A percentile compares a stretch with the other conserved stretches of the same genome.
Conservation (phyloP, 2,888 invertebrate species). For the Brachypalpus laphriformis region DNA sequence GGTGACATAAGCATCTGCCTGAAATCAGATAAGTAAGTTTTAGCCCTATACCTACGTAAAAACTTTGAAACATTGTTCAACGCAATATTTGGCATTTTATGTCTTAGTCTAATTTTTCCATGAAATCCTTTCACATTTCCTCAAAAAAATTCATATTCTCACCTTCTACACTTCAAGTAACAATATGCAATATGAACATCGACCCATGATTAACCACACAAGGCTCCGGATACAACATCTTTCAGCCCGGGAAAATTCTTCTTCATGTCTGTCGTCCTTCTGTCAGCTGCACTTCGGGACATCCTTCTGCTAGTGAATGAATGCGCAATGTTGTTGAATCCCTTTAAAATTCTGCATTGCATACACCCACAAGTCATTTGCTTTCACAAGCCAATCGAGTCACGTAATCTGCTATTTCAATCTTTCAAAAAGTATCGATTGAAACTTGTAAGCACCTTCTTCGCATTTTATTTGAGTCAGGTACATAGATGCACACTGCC, state of each 20-base stretch:
- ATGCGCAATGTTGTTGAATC: not conserved
- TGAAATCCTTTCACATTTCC: too few relatives aligned
- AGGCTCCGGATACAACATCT: not conserved
- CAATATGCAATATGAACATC: too few relatives aligned
- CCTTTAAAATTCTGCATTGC: not conserved
- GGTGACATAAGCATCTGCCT: too few relatives aligned
- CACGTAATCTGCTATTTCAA: slow-evolving; percentile 24
- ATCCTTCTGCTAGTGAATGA: not conserved
- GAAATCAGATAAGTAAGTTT: too few relatives aligned
- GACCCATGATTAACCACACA: not conserved
- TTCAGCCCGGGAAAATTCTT: not conserved
- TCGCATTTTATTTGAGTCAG: not conserved
- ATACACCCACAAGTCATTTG: not conserved
- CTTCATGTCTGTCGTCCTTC: not conserved
- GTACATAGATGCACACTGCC: not conserved
- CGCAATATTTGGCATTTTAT: too few relatives aligned
- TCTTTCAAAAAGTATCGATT: slow-evolving; percentile 28
- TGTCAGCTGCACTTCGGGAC: not conserved
- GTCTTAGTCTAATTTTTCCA: too few relatives aligned
- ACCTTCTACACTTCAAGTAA: too few relatives aligned
- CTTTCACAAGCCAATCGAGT: not conserved
- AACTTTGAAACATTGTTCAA: too few relatives aligned
- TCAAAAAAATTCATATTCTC: too few relatives aligned
- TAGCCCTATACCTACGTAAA: too few relatives aligned
- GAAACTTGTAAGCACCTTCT: not conserved